Conservation (phyloP, 2,888 invertebrate genomes). For the Leucophenga montana region DNA sequence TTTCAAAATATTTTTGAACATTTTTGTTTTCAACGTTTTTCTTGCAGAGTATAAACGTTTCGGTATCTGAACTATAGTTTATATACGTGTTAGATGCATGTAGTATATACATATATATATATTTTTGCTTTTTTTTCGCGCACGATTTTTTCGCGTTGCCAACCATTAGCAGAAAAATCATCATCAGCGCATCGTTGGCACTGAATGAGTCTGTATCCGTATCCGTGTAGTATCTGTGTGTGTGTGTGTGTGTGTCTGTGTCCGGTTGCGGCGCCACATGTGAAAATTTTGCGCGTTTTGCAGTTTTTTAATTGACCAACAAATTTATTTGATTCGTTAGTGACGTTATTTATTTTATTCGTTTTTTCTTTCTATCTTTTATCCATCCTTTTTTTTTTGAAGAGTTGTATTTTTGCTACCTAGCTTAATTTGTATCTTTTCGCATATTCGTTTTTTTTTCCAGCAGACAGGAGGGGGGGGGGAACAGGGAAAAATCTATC, state of each 20-base stretch:
- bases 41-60: no score
- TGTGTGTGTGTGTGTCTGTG: not conserved
- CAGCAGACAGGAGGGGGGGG: not conserved
- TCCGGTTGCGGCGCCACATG: conserved; percentile 47
- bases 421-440: not conserved
- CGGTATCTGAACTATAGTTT: no score
- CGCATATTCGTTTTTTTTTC: not conserved
- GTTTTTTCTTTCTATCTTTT: not conserved
- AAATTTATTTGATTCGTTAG: conserved; percentile 74
- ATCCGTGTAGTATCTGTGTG: conserved; percentile 21
- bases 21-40: no score
- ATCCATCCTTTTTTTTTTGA: not conserved
- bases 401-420: not conserved
- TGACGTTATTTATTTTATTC: conserved; percentile 50
- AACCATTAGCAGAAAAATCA: conserved; percentile 65
- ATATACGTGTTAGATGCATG: no score
- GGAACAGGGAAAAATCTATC: no score
- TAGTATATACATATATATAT: no score
- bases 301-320: conserved; percentile 74
- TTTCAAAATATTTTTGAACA: no score
- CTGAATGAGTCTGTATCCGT: conserved; percentile 33
- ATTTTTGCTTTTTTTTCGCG: conserved; percentile 20
- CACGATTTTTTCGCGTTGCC: conserved; percentile 59
- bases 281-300: conserved; percentile 69
- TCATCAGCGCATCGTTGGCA: conserved; percentile 46